Evolutionary conservation across 37 sponge, comb jelly and placozoan genomes (phyloP).

Genomic region (Aplysina aerophoba): DNA sequence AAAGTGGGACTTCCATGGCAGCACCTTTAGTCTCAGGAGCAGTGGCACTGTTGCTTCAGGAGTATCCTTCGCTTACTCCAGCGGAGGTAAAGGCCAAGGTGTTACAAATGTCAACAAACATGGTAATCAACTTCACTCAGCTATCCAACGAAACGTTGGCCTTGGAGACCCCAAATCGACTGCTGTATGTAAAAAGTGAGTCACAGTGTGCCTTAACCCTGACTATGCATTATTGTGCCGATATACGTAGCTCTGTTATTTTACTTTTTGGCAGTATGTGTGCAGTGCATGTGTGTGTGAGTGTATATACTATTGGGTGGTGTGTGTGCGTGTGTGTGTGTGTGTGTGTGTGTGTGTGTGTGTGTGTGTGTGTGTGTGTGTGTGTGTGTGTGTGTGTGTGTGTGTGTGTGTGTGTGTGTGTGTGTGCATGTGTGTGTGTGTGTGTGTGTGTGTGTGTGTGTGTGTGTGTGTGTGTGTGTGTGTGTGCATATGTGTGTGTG

Average conservation of each 20-base stretch:
- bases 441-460: slow-evolving; percentile 6
- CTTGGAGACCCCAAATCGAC: slow-evolving; percentile 55
- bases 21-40: slow-evolving; percentile 68
- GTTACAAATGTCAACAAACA: slow-evolving; percentile 10
- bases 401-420: neutral
- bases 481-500: too few relatives aligned
- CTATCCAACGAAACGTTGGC: neutral
- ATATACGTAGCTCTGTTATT: too few relatives aligned
- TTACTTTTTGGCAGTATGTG: too few relatives aligned
- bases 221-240: too few relatives aligned
- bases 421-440: neutral
- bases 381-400: slow-evolving; percentile 33
- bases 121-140: slow-evolving; percentile 6
- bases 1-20: slow-evolving; percentile 70
- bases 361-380: slow-evolving; percentile 35
- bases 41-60: slow-evolving; percentile 54
- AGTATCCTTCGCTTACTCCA: slow-evolving; percentile 50
- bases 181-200: slow-evolving; percentile 45
- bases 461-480: neutral
- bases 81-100: slow-evolving; percentile 31
- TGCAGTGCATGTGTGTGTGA: too few relatives aligned
- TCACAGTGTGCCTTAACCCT: neutral
- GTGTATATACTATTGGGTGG: neutral
- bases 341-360: slow-evolving; percentile 26
- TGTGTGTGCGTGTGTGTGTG: slow-evolving; percentile 31